Base-by-base conservation (phyloP, 2,797 vertebrate genomes). In the Enteromius paludinosus region DNA sequence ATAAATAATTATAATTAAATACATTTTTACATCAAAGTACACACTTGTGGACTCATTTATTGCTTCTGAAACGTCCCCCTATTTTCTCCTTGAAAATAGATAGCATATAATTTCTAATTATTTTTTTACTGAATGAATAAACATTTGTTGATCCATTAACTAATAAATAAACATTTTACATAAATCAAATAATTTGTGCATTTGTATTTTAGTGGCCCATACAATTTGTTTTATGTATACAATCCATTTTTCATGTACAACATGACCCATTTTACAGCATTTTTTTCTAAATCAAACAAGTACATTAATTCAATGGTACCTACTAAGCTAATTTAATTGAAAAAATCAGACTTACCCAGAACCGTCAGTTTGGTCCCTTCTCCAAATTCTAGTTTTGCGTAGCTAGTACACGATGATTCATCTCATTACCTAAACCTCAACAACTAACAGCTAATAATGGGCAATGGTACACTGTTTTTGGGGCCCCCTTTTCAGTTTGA, bases 281-380 rank as follows among this genome's bases (percentile, higher is more conserved):
- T 30, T 30, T 30, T 81, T 61, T 1, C 35, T 11, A 62, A 11
- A 72, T 81, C 1, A 38, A 64, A 52, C 1, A 52, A 28, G 4
- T 52, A 0, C 7, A 30, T 62, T 35, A 49, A 23, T 20, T 41
- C 0, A 81, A 49, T 2, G 1, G 20, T 41, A 3, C 43, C 8
- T 71, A 7, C 23, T 65, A 45, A 5, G 41, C 23, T 3, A 25
- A 35, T 72, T 33, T 64, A 65, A 0, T 52, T 77, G 14, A 25
- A 71, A 84, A 45, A 33, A 25, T 64, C 38, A 65, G 25, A 85
- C 85, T 90, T 87, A 89, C 89, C 88, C 18, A 87, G 23, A 30
- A 89, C 88, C n/a, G 86, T 89, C 12, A 90, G 66, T 84, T 87
- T 88, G 62, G 85, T 87, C 54, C 86, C 86, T 47, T 68, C n/a